Evolutionary conservation across 2,113 vertebrate species (phyloP).

Genomic region (Bubo blakistoni): DNA sequence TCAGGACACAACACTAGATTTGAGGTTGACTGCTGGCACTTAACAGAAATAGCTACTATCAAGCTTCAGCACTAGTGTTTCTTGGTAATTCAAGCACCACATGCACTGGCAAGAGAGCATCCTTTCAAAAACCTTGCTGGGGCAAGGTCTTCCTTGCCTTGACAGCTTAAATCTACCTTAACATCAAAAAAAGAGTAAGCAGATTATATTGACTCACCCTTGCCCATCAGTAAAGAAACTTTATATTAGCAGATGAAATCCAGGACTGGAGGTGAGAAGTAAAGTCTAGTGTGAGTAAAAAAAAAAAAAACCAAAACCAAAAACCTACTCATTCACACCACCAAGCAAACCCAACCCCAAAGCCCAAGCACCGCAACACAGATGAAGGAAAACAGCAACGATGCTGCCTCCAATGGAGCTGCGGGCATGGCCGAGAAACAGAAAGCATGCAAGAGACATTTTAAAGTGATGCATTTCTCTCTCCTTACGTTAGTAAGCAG

Average conservation of each 20-base stretch:
- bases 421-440: accelerated
- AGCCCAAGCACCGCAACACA: neutral
- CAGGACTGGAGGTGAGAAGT: neutral
- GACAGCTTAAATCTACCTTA: neutral
- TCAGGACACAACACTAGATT: neutral
- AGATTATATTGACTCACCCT: neutral
- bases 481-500: neutral
- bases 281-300: neutral
- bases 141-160: neutral
- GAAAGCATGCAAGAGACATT: neutral
- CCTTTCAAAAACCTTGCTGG: neutral
- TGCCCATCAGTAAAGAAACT: neutral
- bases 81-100: neutral
- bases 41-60: neutral
- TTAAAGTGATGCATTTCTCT: neutral
- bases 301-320: neutral
- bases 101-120: neutral
- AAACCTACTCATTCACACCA: neutral
- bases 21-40: neutral
- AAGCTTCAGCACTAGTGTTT: neutral
- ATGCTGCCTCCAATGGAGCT: neutral
- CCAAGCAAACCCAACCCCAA: neutral
- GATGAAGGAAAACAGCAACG: neutral
- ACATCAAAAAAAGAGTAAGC: neutral
- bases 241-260: neutral